These are phyloP conservation scores for Sabellastarte sp. DNA, from an alignment of 2,888 invertebrate species.

Conservation along the genomic window DNA sequence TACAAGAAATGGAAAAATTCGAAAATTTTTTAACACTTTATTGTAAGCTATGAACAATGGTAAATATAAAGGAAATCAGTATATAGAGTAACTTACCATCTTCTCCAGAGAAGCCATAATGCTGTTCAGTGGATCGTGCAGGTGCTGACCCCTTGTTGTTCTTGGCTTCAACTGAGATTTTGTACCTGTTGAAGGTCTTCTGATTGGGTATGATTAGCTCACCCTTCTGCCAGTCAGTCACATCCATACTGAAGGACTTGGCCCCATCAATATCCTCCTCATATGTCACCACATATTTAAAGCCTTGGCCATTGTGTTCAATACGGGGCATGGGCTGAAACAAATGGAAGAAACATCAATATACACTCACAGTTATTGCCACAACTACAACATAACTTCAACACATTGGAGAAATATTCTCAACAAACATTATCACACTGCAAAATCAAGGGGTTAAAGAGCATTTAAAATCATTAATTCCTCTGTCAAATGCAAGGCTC, in stretches of 20 bases:
- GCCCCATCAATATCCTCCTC: constrained; percentile 71
- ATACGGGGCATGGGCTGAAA: constrained; percentile 86
- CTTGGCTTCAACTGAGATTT: constrained; percentile 85
- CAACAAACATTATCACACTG: too few species aligned
- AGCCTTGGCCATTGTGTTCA: constrained; percentile 92
- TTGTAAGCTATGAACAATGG: too few species aligned
- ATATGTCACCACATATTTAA: constrained; percentile 87
- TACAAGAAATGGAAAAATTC: too few species aligned
- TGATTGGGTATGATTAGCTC: constrained; percentile 74
- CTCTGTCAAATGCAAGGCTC: too few species aligned
- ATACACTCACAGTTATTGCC: too few species aligned
- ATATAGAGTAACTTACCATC: constrained; percentile 48
- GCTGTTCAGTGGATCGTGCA: constrained; percentile 75
- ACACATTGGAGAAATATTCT: too few species aligned
- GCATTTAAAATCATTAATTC: too few species aligned
- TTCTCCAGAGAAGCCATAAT: constrained; percentile 86
- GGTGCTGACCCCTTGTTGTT: constrained; percentile 85
- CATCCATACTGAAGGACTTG: constrained; percentile 57
- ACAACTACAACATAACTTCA: too few species aligned
- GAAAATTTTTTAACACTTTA: too few species aligned
- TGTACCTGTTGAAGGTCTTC: constrained; percentile 80
- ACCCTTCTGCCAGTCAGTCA: constrained; percentile 71
- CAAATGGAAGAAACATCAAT: too few species aligned
- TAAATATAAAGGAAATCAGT: too few species aligned
- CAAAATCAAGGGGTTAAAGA: too few species aligned